phyloP scores from a whole-genome alignment of 2,888 invertebrate genomes.

The Acheta domesticus region DNA sequence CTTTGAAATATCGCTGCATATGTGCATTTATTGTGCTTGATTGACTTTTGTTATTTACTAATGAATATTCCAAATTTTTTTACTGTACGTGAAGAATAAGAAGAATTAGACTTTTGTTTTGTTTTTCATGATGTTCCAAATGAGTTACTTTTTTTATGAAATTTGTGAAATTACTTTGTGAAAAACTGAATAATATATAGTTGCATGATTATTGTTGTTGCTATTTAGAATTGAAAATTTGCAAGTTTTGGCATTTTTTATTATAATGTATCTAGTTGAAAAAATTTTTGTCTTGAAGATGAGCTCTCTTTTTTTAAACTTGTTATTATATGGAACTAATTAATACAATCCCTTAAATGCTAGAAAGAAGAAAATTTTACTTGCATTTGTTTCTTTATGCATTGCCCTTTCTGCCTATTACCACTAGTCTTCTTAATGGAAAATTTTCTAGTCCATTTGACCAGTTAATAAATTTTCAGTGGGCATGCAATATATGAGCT shows the following conservation, averaged over 20 bases:
- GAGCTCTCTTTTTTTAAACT: conserved; percentile 12
- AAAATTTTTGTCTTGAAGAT: background rate
- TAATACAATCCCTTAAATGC: background rate
- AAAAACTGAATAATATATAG: conserved; percentile 26
- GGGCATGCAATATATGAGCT: background rate
- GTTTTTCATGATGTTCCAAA: background rate
- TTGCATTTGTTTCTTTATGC: background rate
- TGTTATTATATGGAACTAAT: background rate
- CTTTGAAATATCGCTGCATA: background rate
- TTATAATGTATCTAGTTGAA: conserved; percentile 18
- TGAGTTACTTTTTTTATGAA: conserved; percentile 12
- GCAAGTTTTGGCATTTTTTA: conserved; percentile 22
- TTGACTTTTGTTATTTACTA: conserved; percentile 4
- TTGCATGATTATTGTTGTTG: conserved; percentile 32
- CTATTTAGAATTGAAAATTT: conserved; percentile 25
- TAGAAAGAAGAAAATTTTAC: conserved; percentile 9
- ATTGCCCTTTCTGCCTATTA: conserved; percentile 24
- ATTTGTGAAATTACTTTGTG: conserved; percentile 21
- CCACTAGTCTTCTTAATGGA: conserved; percentile 36
- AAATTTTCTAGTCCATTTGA: conserved; percentile 37
- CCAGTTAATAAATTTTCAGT: conserved; percentile 29
- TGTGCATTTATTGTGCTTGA: conserved; percentile 21
- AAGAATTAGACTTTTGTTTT: background rate
- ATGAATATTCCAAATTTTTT: conserved; percentile 20
- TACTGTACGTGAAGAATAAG: background rate